Base-by-base conservation (phyloP, 2,888 invertebrate species). In the Cosmia pyralina region DNA sequence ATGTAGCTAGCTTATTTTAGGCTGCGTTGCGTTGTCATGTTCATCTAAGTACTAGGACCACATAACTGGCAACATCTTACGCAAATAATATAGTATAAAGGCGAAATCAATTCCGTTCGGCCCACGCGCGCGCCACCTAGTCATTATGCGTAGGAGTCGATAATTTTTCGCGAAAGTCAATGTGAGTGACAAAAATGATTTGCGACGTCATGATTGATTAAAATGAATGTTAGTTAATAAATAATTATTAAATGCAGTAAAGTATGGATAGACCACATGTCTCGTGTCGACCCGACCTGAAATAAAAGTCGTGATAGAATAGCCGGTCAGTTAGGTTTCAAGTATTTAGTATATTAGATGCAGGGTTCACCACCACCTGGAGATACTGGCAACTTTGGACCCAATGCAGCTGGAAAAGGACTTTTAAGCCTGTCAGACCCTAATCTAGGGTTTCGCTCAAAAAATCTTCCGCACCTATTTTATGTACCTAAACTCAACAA, bases 141-240 rank as follows among this genome's bases (percentile, higher is more conserved):
- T 75, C 41, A 70, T 68, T 72, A 69, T 1, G 67, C 69, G 84
- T 81, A 58, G 82, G 82, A 58, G 64, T 77, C 28, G 60, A 68
- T 66, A 52, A 79, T 69, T 77, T 79, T 72, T 79, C 64, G 70
- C 64, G 72, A 72, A 79, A 83, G 62, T 75, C 69, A 65, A 73
- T 71, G 28, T 75, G 60, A 55, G 64, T 69, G 69, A 60, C 69
- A 71, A 57, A 38, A 38, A 69, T 65, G 41, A 62, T 82, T 72
- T 64, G 48, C 22, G 38, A 78, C 60, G 58, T 62, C 57, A 15
- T 64, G 76, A 58, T 72, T 82, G 68, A 82, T 78, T 65, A 46
- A 34, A 77, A 79, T 77, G 62, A 46, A 67, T 79, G 28, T 15
- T 28, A n/a, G 28, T 59, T 19, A 46, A 15, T 72, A 59, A 62